Percentiles rank a stretch among this genome's conserved stretches.
phyloP scores from a whole-genome alignment of 2,797 vertebrate genomes.

The Urocyon cinereoargenteus region DNA sequence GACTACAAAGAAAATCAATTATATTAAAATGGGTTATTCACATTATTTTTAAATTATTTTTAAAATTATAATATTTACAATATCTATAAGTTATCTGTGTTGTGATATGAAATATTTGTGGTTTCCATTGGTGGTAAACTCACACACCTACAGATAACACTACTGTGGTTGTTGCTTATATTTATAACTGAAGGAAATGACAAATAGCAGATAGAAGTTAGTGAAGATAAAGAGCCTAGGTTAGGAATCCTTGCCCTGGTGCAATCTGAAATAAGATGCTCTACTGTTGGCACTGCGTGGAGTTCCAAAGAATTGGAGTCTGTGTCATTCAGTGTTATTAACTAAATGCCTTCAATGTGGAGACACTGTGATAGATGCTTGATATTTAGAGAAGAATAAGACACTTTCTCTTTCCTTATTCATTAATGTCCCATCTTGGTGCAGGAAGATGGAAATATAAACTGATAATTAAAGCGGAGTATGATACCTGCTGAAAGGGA shows the following conservation, averaged over 20 bases:
- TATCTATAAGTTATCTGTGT: not conserved
- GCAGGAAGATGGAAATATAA: not conserved
- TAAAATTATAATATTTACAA: not conserved
- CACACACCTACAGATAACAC: not conserved
- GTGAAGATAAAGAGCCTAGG: not conserved
- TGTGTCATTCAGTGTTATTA: not conserved
- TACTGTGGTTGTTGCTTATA: not conserved
- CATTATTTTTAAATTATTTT: not conserved
- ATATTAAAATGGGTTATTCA: not conserved
- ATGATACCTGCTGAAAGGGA: not conserved
- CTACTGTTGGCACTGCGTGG: not conserved
- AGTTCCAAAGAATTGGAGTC: not conserved
- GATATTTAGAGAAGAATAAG: not conserved
- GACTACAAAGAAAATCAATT: not conserved
- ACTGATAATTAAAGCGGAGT: not conserved
- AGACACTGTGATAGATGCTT: not conserved
- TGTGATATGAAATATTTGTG: not conserved
- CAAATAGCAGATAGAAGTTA: not conserved
- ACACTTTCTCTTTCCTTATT: not conserved
- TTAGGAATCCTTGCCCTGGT: not conserved
- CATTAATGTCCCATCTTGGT: not conserved
- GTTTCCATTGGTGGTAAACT: constrained; percentile 20
- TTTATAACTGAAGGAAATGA: not conserved
- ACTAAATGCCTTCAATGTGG: not conserved
- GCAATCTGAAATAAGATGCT: not conserved